Conservation (phyloP, 1,140 invertebrate species). For the Musca domestica region DNA sequence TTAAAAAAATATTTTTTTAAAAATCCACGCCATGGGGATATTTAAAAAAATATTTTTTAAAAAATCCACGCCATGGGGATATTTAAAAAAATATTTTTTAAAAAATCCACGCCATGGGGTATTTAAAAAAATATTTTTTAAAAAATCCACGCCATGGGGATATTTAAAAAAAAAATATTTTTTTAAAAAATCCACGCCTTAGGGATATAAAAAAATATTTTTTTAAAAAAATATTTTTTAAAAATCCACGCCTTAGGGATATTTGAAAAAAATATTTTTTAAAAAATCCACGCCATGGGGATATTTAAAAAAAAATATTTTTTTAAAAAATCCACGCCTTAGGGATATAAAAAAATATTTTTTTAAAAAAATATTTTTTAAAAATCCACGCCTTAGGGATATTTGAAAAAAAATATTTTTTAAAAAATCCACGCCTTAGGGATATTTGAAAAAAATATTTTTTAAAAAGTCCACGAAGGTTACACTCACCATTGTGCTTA, state of each 20-base stretch:
- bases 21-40: too few relatives aligned
- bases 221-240: too few relatives aligned
- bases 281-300: background rate
- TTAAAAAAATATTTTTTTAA: background rate
- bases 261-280: background rate
- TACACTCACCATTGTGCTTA: conserved; percentile 30
- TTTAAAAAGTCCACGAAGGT: background rate
- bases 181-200: background rate
- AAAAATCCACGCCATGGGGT: background rate
- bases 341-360: too few relatives aligned
- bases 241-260: too few relatives aligned
- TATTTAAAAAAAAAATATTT: background rate
- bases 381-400: background rate
- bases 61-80: too few relatives aligned
- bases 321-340: too few relatives aligned
- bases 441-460: background rate
- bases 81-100: background rate
- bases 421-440: too few relatives aligned
- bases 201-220: background rate
- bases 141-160: too few relatives aligned
- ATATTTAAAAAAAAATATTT: too few relatives aligned
- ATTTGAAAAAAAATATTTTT: too few relatives aligned
- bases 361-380: background rate
- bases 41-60: too few relatives aligned
- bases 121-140: background rate